Evolutionary conservation across 2,888 invertebrate genomes (phyloP).

Genomic region (Drosophila acutilabella): DNA sequence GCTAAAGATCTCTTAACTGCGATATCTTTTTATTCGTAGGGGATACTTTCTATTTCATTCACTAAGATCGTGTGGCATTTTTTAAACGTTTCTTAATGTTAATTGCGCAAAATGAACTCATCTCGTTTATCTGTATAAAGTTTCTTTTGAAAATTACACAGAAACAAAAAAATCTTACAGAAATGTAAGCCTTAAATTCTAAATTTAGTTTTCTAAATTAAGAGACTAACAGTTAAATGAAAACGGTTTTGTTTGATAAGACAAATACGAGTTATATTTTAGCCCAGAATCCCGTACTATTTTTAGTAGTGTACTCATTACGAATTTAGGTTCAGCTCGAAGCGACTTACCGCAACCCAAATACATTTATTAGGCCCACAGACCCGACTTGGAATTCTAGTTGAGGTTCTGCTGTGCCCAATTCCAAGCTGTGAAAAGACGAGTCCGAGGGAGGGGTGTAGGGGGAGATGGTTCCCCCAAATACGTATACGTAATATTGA

Average conservation of each 20-base stretch:
- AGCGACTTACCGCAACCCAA: conserved; percentile 59
- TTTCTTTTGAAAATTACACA: background rate
- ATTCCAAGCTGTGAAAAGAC: conserved; percentile 7
- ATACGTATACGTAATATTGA: conserved; percentile 72
- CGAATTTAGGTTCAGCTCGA: no score
- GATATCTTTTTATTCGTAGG: conserved; percentile 8
- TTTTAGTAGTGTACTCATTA: no score
- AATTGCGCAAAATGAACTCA: conserved; percentile 24
- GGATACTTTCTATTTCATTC: conserved; percentile 73
- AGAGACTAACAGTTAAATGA: no score
- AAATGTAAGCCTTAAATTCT: no score
- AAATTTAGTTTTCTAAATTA: no score
- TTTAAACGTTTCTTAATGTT: conserved; percentile 34
- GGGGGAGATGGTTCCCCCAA: conserved; percentile 1
- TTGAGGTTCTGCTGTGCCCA: conserved; percentile 27
- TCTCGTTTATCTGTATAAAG: background rate
- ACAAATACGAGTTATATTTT: no score
- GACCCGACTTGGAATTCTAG: conserved; percentile 13
- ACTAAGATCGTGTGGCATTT: conserved; percentile 46
- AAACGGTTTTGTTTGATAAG: no score
- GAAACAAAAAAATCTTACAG: no score
- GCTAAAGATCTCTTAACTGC: conserved; percentile 23
- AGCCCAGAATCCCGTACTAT: no score
- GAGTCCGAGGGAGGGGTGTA: background rate
- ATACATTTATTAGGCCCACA: conserved; percentile 64